Base-by-base conservation (phyloP, 2,888 invertebrate species). In the Cephus rjabovi region DNA sequence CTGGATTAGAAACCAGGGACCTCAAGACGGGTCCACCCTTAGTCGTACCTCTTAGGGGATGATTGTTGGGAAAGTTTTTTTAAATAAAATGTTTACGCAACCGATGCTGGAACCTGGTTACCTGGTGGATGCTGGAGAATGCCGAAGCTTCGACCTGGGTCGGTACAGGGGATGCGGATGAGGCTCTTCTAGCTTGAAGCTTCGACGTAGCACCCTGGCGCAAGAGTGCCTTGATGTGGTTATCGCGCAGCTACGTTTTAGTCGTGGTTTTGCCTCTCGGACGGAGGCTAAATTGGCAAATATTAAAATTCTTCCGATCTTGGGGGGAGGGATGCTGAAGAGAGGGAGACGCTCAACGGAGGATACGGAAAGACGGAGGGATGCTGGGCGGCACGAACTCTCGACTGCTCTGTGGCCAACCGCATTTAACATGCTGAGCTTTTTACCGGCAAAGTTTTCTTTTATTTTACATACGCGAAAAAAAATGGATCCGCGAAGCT, bases 261-360 rank as follows among this genome's bases (percentile, higher is more conserved):
- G 77, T 80, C 80, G 71, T 11, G 71, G 33, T 83, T 86, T 86
- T 84, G 82, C 83, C 83, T 86, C 83, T 83, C 85, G 83, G 83
- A 82, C 82, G 82, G 79, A 81, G 79, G 84, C 84, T 84, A 89
- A 89, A 89, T 88, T 88, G 88, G 87, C 86, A 85, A 88, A 89
- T 89, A 89, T 89, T 88, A 89, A 89, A 89, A 89, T 89, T 88
- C 89, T 89, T 89, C 85, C 84, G 87, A 86, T 87, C 85, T 81
- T 82, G 84, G 86, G 83, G 68, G 31, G 4, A 34, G 68, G 35
- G 11, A 34, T 56, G 68, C 34, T 15, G 69, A 15, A 40, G 70
- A 34, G 75, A 40, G 86, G 81, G 83, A 84, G 84, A 84, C 9
- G 56, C 56, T 56, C 23, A 9, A 23, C 56, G 23, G 23, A 23